These are phyloP conservation scores for Sinocyclocheilus anophthalmus DNA, from an alignment of 2,113 vertebrate genomes.

Conservation along the genomic window DNA sequence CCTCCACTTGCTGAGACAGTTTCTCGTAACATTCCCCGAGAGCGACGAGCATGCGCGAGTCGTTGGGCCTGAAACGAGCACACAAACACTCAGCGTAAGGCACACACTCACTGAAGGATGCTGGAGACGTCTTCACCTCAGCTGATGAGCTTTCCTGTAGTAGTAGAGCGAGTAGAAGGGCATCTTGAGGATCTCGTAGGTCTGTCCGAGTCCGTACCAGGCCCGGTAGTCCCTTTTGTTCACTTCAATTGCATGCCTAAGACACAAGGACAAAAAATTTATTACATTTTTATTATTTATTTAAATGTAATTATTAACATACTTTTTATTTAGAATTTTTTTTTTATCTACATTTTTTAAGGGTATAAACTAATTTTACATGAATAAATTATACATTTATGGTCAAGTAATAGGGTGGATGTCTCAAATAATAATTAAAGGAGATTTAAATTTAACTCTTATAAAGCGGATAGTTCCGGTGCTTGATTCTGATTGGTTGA, in stretches of 20 bases:
- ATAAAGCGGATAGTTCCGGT: too few species aligned
- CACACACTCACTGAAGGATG: too few species aligned
- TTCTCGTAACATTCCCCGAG: conserved; percentile 98
- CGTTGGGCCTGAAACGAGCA: conserved; percentile 83
- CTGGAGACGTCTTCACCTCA: conserved; percentile 77
- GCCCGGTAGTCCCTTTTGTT: conserved; percentile 98
- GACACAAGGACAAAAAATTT: background rate
- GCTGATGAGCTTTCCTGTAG: conserved; percentile 95
- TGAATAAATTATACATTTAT: too few species aligned
- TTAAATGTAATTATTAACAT: too few species aligned
- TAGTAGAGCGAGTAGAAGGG: conserved; percentile 99
- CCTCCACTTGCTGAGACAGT: conserved; percentile 92
- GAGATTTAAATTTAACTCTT: too few species aligned
- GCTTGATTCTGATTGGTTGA: too few species aligned
- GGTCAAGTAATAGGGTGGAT: too few species aligned
- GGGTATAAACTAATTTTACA: too few species aligned
- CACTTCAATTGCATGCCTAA: conserved; percentile 96
- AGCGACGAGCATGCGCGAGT: conserved; percentile 97
- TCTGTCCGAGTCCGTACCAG: conserved; percentile 98
- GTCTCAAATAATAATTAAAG: too few species aligned
- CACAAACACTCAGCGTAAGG: background rate
- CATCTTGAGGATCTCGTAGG: conserved; percentile 99
- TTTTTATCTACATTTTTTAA: too few species aligned
- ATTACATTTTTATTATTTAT: background rate
- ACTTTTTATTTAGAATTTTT: too few species aligned